A percentile compares a stretch with the other conserved stretches of the same genome.
Evolutionary conservation across 2,888 invertebrate species (phyloP).

Genomic region (Chrysomela aeneicollis): DNA sequence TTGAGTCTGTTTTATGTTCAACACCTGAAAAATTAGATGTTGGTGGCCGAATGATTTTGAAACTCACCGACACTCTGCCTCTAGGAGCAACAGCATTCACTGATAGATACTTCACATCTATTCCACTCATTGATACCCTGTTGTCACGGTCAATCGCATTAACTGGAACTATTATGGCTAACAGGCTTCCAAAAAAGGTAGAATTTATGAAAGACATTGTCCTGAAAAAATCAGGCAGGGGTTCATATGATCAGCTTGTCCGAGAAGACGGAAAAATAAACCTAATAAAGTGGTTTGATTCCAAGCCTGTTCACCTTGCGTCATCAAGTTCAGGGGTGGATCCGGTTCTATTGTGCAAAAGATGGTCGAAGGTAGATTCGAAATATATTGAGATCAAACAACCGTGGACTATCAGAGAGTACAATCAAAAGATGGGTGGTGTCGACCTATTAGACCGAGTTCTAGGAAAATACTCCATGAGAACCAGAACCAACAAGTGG

Average conservation of each 20-base stretch:
- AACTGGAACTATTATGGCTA: slow-evolving; percentile 34
- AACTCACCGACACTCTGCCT: slow-evolving; percentile 37
- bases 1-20: too few relatives aligned
- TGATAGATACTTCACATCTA: slow-evolving; percentile 34
- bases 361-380: slow-evolving; percentile 12
- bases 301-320: slow-evolving; percentile 9
- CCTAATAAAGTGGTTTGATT: slow-evolving; percentile 17
- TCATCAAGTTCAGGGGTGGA: slow-evolving; percentile 12
- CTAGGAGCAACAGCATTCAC: slow-evolving; percentile 28
- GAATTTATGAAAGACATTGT: slow-evolving; percentile 19
- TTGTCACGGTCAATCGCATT: slow-evolving; percentile 25
- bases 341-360: slow-evolving; percentile 7
- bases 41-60: slow-evolving; percentile 39
- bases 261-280: slow-evolving; percentile 18
- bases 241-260: slow-evolving; percentile 18
- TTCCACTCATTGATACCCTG: slow-evolving; percentile 30
- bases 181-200: slow-evolving; percentile 25
- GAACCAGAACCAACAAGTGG: too few relatives aligned
- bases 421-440: slow-evolving; percentile 13
- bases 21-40: too few relatives aligned
- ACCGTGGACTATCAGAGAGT: slow-evolving; percentile 10
- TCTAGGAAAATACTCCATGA: too few relatives aligned
- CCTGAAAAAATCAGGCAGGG: slow-evolving; percentile 1
- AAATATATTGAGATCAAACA: slow-evolving; percentile 11
- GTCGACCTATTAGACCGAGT: background rate